These are phyloP conservation scores for Sminthurinus aureus DNA, from an alignment of 2,888 invertebrate species.

Conservation along the genomic window DNA sequence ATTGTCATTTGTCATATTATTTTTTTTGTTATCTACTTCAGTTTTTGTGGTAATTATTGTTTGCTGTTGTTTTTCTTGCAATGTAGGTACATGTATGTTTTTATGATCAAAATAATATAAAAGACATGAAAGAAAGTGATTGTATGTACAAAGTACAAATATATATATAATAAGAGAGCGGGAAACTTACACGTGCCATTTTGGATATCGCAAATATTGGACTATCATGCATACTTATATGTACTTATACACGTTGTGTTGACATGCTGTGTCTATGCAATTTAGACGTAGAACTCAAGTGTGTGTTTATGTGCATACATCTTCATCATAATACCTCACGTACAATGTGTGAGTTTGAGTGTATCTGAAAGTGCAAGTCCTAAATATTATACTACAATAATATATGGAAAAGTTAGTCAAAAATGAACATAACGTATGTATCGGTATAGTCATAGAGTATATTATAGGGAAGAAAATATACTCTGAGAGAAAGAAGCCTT, in stretches of 20 bases:
- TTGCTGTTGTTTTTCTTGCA: no score
- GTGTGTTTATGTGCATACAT: neutral
- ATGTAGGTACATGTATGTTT: no score
- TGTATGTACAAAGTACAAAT: neutral
- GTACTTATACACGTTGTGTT: conserved; percentile 14
- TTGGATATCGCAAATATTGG: neutral
- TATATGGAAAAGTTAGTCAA: neutral
- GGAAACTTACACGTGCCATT: conserved; percentile 34
- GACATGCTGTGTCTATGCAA: conserved; percentile 3
- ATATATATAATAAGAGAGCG: conserved; percentile 1
- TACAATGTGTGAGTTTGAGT: neutral
- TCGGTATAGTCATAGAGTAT: neutral
- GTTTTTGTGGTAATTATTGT: no score
- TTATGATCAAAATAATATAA: no score
- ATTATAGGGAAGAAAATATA: neutral
- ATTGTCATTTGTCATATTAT: no score
- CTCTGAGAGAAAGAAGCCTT: neutral
- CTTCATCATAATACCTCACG: neutral
- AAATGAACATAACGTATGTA: neutral
- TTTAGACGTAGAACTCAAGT: no score
- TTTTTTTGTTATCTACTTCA: no score
- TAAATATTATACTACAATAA: neutral
- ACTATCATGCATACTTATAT: neutral
- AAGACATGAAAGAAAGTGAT: no score
- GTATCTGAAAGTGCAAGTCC: neutral